Conservation (phyloP, 1,140 invertebrate genomes). For the Ostrea denselamellosa region DNA sequence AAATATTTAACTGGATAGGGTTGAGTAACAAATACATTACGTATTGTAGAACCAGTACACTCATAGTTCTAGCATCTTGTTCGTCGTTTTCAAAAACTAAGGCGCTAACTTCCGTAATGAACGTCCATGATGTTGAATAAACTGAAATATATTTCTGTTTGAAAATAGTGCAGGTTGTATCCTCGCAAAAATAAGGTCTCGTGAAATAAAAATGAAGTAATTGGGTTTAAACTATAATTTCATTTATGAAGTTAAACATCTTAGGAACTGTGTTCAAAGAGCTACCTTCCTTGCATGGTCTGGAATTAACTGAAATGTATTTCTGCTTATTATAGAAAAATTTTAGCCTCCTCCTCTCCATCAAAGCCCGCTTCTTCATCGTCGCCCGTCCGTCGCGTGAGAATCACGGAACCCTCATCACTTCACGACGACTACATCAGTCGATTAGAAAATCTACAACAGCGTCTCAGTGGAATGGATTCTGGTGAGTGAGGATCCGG, state of each 20-base stretch:
- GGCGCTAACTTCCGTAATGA: too few species aligned
- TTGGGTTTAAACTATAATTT: not conserved
- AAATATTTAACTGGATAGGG: too few species aligned
- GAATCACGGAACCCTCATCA: constrained; percentile 31
- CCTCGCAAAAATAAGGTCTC: not conserved
- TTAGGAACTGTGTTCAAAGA: not conserved
- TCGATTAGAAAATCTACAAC: constrained; percentile 64
- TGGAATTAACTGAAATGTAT: not conserved
- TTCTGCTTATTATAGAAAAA: constrained; percentile 54
- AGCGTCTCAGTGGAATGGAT: constrained; percentile 60
- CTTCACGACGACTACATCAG: constrained; percentile 64
- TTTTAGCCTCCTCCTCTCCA: constrained; percentile 54
- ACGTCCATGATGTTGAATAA: not conserved
- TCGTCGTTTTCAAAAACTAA: not conserved
- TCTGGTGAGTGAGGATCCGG: not conserved
- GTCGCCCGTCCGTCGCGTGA: not conserved
- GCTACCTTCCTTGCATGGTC: not conserved
- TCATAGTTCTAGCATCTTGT: not conserved
- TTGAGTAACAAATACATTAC: too few species aligned
- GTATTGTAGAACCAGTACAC: not conserved
- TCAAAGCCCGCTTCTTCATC: constrained; percentile 40
- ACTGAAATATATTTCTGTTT: not conserved
- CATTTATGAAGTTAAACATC: not conserved
- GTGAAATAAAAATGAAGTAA: not conserved
- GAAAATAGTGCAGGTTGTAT: too few species aligned